A percentile compares a stretch with the other conserved stretches of the same genome.
Evolutionary conservation across 2,797 vertebrate species (phyloP).

Genomic region (Semaprochilodus insignis): DNA sequence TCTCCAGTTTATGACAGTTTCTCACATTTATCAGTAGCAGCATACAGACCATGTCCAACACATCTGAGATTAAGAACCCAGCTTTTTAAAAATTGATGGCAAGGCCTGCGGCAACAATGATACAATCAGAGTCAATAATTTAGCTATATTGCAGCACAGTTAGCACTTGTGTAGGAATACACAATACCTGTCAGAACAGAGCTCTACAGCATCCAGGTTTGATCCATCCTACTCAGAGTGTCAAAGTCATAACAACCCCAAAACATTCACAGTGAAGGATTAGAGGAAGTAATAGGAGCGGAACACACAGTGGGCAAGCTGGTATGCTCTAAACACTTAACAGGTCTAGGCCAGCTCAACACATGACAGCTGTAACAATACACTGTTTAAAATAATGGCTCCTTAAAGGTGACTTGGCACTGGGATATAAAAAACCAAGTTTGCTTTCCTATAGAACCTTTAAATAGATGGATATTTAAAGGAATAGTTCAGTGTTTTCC

Average conservation of each 20-base stretch:
- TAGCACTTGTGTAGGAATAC: constrained; percentile 16
- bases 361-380: not conserved
- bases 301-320: not conserved
- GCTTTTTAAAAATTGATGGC: constrained; percentile 19
- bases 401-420: not conserved
- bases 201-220: not conserved
- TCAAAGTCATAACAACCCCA: constrained; percentile 10
- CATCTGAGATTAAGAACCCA: constrained; percentile 6
- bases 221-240: not conserved
- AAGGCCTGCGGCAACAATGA: constrained; percentile 17
- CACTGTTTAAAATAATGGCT: not conserved
- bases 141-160: constrained; percentile 25
- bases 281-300: not conserved
- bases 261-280: not conserved
- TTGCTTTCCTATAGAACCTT: not conserved
- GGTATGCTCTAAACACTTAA: not conserved
- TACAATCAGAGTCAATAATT: constrained; percentile 25
- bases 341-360: not conserved
- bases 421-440: too few relatives aligned
- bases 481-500: not conserved
- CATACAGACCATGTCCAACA: not conserved
- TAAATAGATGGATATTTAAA: not conserved
- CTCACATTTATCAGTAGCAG: constrained; percentile 10
- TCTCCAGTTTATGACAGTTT: constrained; percentile 10
- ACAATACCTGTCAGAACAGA: constrained; percentile 3